Evolutionary conservation across 2,888 invertebrate species (phyloP).

Genomic region (Agrilus mali): DNA sequence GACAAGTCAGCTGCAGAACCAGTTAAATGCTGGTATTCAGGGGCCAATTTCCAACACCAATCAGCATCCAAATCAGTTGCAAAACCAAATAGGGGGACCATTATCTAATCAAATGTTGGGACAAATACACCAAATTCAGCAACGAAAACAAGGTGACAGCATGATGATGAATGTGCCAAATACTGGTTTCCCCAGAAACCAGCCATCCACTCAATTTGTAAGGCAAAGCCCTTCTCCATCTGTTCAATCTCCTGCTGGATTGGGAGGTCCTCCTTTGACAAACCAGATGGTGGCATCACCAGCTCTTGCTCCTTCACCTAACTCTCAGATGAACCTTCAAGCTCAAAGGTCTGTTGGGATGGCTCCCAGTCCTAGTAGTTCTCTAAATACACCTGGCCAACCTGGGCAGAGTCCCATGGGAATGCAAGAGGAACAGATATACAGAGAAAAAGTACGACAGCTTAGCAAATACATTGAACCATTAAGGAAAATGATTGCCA

Average conservation of each 20-base stretch:
- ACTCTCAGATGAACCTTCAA: constrained; percentile 47
- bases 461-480: constrained; percentile 91
- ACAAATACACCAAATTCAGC: constrained; percentile 24
- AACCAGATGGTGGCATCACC: constrained; percentile 59
- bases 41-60: constrained; percentile 32
- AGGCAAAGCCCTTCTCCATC: constrained; percentile 71
- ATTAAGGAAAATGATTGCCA: constrained; percentile 76
- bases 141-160: constrained; percentile 20
- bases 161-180: constrained; percentile 36
- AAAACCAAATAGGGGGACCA: constrained; percentile 24
- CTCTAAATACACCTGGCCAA: constrained; percentile 62
- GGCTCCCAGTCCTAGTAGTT: constrained; percentile 72
- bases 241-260: constrained; percentile 54
- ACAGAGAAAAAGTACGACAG: constrained; percentile 85
- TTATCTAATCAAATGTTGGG: constrained; percentile 34
- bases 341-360: constrained; percentile 35
- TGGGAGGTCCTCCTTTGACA: constrained; percentile 25
- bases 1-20: constrained; percentile 14
- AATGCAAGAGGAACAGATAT: constrained; percentile 74
- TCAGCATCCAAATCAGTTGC: constrained; percentile 21
- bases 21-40: constrained; percentile 28
- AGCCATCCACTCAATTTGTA: constrained; percentile 63
- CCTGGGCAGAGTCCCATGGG: constrained; percentile 53
- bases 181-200: constrained; percentile 42
- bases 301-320: constrained; percentile 54